Evolutionary conservation across 2,797 vertebrate genomes (phyloP).

Genomic region (Aeoliscus strigatus): DNA sequence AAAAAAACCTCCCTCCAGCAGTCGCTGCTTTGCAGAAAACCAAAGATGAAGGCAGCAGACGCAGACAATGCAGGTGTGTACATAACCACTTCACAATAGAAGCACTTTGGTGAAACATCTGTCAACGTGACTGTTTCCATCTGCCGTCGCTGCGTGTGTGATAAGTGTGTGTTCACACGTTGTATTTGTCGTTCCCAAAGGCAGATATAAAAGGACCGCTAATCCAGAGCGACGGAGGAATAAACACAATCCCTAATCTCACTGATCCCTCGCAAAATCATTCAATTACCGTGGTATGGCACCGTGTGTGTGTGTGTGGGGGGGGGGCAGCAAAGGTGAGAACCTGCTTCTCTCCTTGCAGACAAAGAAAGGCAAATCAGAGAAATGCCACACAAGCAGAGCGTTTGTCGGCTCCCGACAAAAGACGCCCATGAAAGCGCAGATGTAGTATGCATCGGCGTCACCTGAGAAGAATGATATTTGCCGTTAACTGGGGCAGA

Average conservation of each 20-base stretch:
- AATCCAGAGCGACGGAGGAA: conserved; percentile 70
- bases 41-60: conserved; percentile 3
- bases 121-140: conserved; percentile 21
- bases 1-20: conserved; percentile 33
- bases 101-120: neutral
- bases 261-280: conserved; percentile 68
- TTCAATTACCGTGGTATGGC: conserved; percentile 61
- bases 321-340: conserved; percentile 34
- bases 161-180: conserved; percentile 10
- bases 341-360: conserved; percentile 38
- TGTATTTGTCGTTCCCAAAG: conserved; percentile 38
- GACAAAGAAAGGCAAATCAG: conserved; percentile 40
- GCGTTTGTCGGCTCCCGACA: conserved; percentile 20
- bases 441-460: conserved; percentile 20
- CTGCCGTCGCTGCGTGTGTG: neutral
- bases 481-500: conserved; percentile 36
- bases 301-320: conserved; percentile 24
- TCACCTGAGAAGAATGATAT: conserved; percentile 47
- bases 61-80: too few species aligned
- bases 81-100: conserved; percentile 9
- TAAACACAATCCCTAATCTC: conserved; percentile 73
- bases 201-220: conserved; percentile 58
- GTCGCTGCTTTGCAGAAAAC: too few species aligned
- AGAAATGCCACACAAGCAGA: conserved; percentile 33
- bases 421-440: conserved; percentile 27